Evolutionary conservation across 2,888 invertebrate species (phyloP).

Genomic region (Drosophila dives): DNA sequence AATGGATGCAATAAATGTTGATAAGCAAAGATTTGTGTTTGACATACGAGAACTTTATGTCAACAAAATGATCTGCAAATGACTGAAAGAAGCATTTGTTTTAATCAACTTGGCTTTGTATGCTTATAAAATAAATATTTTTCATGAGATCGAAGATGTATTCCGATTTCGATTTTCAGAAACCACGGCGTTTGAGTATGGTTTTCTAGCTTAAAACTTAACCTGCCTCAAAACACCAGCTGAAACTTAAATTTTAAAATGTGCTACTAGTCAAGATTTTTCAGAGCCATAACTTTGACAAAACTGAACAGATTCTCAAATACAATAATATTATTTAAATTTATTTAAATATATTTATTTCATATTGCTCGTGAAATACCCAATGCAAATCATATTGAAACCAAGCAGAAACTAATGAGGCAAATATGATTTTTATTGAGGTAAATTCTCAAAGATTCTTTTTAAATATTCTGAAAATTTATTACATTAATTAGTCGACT

Average conservation of each 20-base stretch:
- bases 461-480: neutral
- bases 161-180: neutral
- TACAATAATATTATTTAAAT: fast-evolving
- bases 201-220: neutral
- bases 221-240: neutral
- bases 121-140: neutral
- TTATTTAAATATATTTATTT: neutral
- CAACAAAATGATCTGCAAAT: no score
- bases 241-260: neutral
- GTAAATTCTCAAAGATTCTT: neutral
- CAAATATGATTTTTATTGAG: neutral
- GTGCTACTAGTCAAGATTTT: neutral
- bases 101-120: neutral
- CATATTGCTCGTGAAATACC: no score
- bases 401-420: no score
- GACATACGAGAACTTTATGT: no score
- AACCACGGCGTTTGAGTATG: neutral
- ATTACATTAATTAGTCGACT: neutral
- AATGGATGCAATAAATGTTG: no score
- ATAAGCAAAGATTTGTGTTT: no score
- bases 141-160: fast-evolving
- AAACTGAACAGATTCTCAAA: neutral
- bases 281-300: neutral
- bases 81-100: neutral
- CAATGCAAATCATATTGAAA: neutral